Evolutionary conservation across 2,113 vertebrate genomes (phyloP).

Genomic region (Crocuta crocuta): DNA sequence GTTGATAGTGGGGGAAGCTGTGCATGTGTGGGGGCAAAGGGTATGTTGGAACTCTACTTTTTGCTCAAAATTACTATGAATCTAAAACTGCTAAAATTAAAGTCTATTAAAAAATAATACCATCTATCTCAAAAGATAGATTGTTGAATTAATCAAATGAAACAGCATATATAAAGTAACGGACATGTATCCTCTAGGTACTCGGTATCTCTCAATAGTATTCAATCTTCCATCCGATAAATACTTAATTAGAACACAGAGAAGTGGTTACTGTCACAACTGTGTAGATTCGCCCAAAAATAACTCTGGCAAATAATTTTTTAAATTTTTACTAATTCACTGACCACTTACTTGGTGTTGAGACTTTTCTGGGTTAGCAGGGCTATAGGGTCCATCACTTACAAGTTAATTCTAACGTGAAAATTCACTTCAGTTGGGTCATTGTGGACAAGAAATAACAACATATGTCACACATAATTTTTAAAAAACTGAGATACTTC

Average conservation of each 20-base stretch:
- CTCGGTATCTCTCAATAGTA: not conserved
- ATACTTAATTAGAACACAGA: constrained; percentile 45
- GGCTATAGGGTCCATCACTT: not conserved
- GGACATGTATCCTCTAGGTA: not conserved
- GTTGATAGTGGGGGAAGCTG: not conserved
- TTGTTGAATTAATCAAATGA: not conserved
- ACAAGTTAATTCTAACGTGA: constrained; percentile 50
- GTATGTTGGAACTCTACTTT: not conserved
- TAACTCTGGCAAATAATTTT: constrained; percentile 1
- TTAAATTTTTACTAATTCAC: not conserved
- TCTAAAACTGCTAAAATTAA: not conserved
- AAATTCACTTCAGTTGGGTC: constrained; percentile 21
- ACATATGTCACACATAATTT: not conserved
- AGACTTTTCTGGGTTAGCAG: constrained; percentile 29
- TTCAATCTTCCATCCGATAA: constrained; percentile 41
- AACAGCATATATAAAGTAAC: constrained; percentile 21
- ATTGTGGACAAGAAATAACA: constrained; percentile 37
- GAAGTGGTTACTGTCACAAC: not conserved
- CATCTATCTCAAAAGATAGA: not conserved
- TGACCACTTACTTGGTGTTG: not conserved
- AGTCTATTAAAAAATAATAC: not conserved
- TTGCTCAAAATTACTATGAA: not conserved
- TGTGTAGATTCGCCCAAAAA: not conserved
- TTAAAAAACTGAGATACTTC: constrained; percentile 31
- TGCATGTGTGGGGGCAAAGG: not conserved